Percentiles rank a stretch among this genome's conserved stretches.
These are phyloP conservation scores for Drosophila jambulina DNA, from an alignment of 1,140 invertebrate genomes.

Conservation along the genomic window DNA sequence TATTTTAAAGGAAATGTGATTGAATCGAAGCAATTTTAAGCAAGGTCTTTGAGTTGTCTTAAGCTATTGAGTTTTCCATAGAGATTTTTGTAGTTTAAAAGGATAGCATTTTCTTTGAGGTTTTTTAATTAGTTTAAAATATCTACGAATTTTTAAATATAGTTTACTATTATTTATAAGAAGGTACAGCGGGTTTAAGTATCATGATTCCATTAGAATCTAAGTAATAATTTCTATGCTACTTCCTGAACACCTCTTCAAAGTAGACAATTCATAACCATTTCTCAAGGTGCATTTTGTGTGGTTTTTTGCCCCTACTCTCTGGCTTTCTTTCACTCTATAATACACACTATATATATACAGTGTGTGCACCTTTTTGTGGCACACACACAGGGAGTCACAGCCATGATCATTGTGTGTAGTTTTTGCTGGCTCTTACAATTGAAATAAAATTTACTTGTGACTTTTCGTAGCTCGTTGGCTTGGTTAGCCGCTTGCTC, in stretches of 20 bases:
- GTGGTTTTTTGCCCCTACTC: constrained; percentile 22
- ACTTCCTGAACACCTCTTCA: not conserved
- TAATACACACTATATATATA: constrained; percentile 27
- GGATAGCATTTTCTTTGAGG: no score
- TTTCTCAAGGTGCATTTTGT: constrained; percentile 25
- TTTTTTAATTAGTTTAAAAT: no score
- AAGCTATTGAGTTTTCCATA: no score
- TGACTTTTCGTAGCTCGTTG: constrained; percentile 77
- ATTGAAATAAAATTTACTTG: constrained; percentile 84
- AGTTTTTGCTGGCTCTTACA: constrained; percentile 79
- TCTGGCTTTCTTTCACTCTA: constrained; percentile 3
- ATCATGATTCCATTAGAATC: no score
- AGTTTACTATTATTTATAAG: no score
- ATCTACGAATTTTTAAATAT: no score
- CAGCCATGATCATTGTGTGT: constrained; percentile 48
- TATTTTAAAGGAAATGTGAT: not conserved
- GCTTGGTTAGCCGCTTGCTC: constrained; percentile 59
- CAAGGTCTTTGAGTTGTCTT: no score
- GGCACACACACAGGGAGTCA: not conserved
- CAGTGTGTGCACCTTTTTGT: constrained; percentile 41
- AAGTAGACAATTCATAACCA: not conserved
- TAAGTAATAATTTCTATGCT: not conserved
- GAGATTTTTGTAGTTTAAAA: no score
- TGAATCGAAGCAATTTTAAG: not conserved
- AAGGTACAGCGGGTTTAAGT: no score